Conservation (phyloP, 2,888 invertebrate genomes). For the Eilema depressum region DNA sequence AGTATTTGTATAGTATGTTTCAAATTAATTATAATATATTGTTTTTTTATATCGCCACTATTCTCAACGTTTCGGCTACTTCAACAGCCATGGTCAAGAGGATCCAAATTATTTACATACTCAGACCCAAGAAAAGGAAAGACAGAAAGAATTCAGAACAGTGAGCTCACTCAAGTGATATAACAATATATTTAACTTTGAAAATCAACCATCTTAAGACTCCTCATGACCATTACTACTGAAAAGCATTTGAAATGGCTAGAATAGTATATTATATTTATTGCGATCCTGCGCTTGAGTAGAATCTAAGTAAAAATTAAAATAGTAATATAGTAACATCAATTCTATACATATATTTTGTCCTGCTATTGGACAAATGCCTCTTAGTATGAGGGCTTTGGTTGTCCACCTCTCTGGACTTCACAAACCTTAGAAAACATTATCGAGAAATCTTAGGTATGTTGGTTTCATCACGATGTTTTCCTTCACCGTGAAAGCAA, state of each 20-base stretch:
- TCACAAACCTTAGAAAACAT: background rate
- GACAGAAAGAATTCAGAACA: background rate
- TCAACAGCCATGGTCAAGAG: background rate
- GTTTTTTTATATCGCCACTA: background rate
- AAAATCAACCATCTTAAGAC: too few species aligned
- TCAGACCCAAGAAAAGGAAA: background rate
- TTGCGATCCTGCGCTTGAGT: background rate
- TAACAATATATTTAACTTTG: too few species aligned
- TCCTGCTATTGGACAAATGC: background rate
- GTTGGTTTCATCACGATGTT: constrained; percentile 5
- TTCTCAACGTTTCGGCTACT: background rate
- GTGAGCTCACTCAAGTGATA: too few species aligned
- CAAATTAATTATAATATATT: too few species aligned
- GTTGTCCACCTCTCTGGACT: background rate
- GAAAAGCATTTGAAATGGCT: background rate
- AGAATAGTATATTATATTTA: background rate
- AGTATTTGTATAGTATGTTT: too few species aligned
- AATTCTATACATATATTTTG: background rate
- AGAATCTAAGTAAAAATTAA: background rate
- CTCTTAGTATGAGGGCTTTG: constrained; percentile 1
- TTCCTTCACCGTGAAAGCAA: constrained; percentile 7
- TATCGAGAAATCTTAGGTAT: constrained; percentile 33
- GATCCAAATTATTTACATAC: background rate
- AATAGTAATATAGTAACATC: background rate
- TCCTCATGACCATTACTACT: background rate